Base-by-base conservation (phyloP, 1,140 invertebrate species). In the Bombus balteatus region DNA sequence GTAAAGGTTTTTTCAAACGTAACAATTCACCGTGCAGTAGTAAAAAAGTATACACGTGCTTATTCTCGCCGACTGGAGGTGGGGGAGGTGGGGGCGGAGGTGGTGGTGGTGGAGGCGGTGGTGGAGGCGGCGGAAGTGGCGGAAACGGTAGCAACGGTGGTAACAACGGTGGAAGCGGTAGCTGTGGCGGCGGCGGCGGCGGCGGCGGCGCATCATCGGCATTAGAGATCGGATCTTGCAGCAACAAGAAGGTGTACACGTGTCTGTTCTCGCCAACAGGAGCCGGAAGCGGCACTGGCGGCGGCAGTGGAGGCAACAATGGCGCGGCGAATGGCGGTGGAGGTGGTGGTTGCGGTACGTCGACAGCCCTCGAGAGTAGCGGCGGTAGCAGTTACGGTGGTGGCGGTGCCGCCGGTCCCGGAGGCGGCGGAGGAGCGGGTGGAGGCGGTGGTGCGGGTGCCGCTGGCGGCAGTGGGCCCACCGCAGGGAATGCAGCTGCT, bases 1-100 rank as follows among this genome's bases (percentile, higher is more conserved):
- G 99, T 96, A 99, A 99, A 94, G 99, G 99, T 81, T 99, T 99
- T 96, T 99, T 99, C 96, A 99, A 99, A 96, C 97, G 99, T 90
- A 99, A 94, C 87, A 93, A 85, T 75, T 94, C 94, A 71, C 95
- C 99, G 92, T 99, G 99, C 85, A 99, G 99, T 95, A 99, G 99
- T 95, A 99, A 99, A 96, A 99, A 99, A 96, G 98, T 99, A 83
- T 99, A 99, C 96, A 96, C 97, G 89, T 97, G 97, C 96, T 95
- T 97, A 90, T 97, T 97, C 95, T 97, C 97, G 91, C 96, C 95
- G 59, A 90, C 96, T 97, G 97, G 95, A 47, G 93, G 94, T 76
- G 93, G 82, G 75, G 92, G 66, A 13, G 91, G 93, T 65, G 93
- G 94, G 15, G 92, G 94, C 2, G 82, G 86, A 9, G 89, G 88